Base-by-base conservation (phyloP, 1,140 invertebrate species). In the Polypedilum vanderplanki region DNA sequence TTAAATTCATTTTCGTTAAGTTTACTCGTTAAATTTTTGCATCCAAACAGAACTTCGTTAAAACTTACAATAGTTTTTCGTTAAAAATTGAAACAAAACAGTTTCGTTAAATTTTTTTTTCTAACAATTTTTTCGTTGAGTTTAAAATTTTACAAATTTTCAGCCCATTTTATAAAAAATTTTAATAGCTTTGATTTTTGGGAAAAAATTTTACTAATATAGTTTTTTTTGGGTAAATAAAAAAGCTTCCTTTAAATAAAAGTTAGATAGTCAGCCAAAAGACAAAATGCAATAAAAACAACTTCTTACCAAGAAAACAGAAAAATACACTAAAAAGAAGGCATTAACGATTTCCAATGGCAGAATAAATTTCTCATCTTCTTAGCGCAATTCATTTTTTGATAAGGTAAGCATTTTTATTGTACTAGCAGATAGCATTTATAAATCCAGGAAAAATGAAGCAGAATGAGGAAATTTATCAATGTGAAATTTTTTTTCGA, bases 311-410 rank as follows among this genome's bases (percentile, higher is more conserved):
- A 46, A 46, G 41, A 46, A 46, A 15, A 46, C 15, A 41, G 41
- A 15, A 46, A 46, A n/a, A n/a, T n/a, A n/a, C n/a, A n/a, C n/a
- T 8, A 15, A 46, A 46, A 20, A 70, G 20, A 22, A 70, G 10
- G 65, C 65, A 70, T 70, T 70, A 70, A 70, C 65, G 65, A 70
- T 70, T 70, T 70, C 65, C 65, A 70, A 70, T 70, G 65, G 65
- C 65, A 70, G 20, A 70, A 70, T 70, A 70, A 70, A 70, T 70
- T 70, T n/a, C 10, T 70, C 24, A 33, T 33, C 5, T 33, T 5
- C 24, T 5, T 33, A 33, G 24, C 24, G 24, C 24, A 33, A 1
- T 5, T 57, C n/a, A 57, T 57, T 20, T 70, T 70, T 18, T 70
- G 17, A 70, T 20, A 70, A 70, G 20, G 17, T 70, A 70, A 70